Evolutionary conservation across 2,888 invertebrate species (phyloP), one percentile per base, ranked within the genome.

Genomic region (Lasioglossum calceatum): DNA sequence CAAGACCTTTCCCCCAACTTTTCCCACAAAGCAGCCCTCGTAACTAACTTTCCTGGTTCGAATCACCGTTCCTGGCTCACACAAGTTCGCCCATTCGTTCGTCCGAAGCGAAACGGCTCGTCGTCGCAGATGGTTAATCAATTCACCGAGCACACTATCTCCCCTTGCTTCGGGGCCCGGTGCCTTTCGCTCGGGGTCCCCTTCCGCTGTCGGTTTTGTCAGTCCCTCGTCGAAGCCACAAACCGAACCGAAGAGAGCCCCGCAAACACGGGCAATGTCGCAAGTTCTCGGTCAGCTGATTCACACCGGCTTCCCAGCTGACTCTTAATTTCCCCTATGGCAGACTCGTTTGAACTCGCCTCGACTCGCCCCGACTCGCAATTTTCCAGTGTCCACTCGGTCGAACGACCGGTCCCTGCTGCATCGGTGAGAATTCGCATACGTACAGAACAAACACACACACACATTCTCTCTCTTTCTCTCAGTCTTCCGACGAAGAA

Each of bases 241-340:
- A 67, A 67, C 64, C 64, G 23, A 19, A 19, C 67, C 32, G 19
- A 32, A 61, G 27, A 61, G 61, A 61, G 61, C 14, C 4, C 14
- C 19, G 67, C 16, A 19, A 19, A 36, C 67, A 54, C 23, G 54
- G 67, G 19, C 36, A 80, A 80, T 71, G 79, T 80, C 54, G 83
- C 84, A 83, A 83, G 90, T 89, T 86, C 76, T 81, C 82, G 88
- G 88, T 90, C 91, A 91, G 90, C 91, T 90, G 90, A 90, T 89
- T 89, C 91, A 70, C 88, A 84, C 81, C 88, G 81, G 86, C 81
- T 70, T 64, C 19, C 82, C 90, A 90, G 90, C 90, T 91, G 90
- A 86, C 91, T 85, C 82, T 86, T 84, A 85, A 89, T 88, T 89
- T 86, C 84, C 76, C 81, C 73, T 27, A 44, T 77, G 72, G 64